Base-by-base conservation (phyloP, 1,140 invertebrate species). In the Drosophila ananassae region DNA sequence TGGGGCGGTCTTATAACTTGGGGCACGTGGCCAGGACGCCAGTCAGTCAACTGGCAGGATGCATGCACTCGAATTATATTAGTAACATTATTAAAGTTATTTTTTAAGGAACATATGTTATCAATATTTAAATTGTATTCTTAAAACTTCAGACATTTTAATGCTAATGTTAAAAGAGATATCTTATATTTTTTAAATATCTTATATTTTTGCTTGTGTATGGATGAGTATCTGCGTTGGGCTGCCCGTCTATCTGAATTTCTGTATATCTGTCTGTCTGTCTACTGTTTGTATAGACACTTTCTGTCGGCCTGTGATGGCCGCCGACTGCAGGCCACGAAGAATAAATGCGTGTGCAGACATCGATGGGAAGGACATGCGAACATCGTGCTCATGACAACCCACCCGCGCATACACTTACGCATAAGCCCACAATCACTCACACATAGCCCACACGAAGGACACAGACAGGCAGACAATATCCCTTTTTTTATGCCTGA, bases 401-500 rank as follows among this genome's bases (percentile, higher is more conserved):
- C 53, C 57, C 54, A 53, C 9, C 54, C 51, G 25, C 39, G 22
- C 21, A 59, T 13, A 46, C 66, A 55, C 32, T 54, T 47, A 64
- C 62, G n/a, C 41, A 67, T 51, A 41, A 59, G 48, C 59, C 39
- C 25, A 60, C n/a, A 44, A 44, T 58, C 22, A 44, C 48, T 58
- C 22, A 17, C 62, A 47, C 32, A 12, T 37, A 10, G 10, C n/a
- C n/a, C 1, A 17, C 17, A 21, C 13, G n/a, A 17, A 9, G 41
- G 41, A 44, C 34, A 41, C 56, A 47, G 59, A 55, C 69, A 50
- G 64, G 13, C 62, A 64, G 69, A 75, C 78, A 68, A 89, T 84
- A 89, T 89, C 79, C 78, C 73, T 78, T 89, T 85, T 75, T 89
- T 89, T 89, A 89, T 79, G 83, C 83, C 77, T 74, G 84, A 79